A percentile compares a stretch with the other conserved stretches of the same genome.
These are phyloP conservation scores for Euclidia mi DNA, from an alignment of 2,888 invertebrate genomes.

Conservation along the genomic window DNA sequence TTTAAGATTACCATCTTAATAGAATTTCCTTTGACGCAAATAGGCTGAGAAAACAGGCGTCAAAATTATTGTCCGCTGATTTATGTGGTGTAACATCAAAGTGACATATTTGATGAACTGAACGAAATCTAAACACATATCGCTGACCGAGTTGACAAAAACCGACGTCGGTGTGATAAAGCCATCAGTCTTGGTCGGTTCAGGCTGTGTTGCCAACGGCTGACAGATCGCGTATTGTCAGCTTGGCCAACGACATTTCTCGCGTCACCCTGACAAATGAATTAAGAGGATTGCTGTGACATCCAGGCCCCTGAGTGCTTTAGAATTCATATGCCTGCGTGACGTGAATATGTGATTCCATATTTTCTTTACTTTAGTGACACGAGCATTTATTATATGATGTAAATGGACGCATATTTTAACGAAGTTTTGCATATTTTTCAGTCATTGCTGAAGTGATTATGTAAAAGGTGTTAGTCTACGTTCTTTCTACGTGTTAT, in stretches of 20 bases:
- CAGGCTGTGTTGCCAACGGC: slow-evolving; percentile 53
- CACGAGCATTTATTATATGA: too few species aligned
- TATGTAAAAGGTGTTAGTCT: too few species aligned
- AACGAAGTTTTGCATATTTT: too few species aligned
- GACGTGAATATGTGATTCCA: slow-evolving; percentile 60
- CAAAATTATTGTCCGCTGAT: not conserved
- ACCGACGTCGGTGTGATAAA: slow-evolving; percentile 58
- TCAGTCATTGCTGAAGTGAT: too few species aligned
- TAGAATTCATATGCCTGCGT: slow-evolving; percentile 69
- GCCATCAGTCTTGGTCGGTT: slow-evolving; percentile 72
- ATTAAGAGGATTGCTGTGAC: slow-evolving; percentile 84
- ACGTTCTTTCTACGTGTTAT: too few species aligned
- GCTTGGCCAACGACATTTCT: slow-evolving; percentile 67
- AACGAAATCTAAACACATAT: slow-evolving; percentile 57
- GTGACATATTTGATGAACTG: slow-evolving; percentile 31
- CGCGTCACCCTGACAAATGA: slow-evolving; percentile 81
- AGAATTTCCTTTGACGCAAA: not conserved
- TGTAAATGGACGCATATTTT: not conserved
- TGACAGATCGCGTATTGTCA: slow-evolving; percentile 82
- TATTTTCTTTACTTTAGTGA: slow-evolving; percentile 25
- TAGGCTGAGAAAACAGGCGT: too few species aligned
- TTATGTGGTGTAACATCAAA: not conserved
- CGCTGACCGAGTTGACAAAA: slow-evolving; percentile 46
- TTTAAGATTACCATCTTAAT: not conserved
- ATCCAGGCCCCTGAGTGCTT: slow-evolving; percentile 64